Percentiles rank a stretch among this genome's conserved stretches.
Evolutionary conservation across 2,797 vertebrate species (phyloP).

Genomic region (Muraenolepis orangiensis): DNA sequence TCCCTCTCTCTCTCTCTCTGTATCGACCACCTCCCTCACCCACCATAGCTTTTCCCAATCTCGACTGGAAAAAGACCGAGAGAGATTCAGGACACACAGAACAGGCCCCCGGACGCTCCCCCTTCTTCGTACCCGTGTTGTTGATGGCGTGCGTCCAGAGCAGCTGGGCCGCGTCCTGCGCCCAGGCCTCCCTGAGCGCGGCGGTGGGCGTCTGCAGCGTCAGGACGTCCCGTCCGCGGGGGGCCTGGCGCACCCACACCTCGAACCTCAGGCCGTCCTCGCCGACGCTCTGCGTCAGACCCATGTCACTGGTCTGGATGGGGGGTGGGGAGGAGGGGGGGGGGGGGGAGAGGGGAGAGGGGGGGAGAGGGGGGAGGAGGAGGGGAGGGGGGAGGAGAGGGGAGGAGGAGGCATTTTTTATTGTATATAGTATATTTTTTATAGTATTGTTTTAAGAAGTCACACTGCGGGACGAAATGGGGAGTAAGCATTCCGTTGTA

Average conservation of each 20-base stretch:
- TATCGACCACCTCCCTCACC: no score
- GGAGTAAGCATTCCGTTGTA: no score
- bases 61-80: no score
- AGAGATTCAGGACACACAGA: no score
- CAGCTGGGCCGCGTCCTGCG: conserved; percentile 82
- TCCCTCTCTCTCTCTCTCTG: no score
- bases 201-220: conserved; percentile 77
- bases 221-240: conserved; percentile 77
- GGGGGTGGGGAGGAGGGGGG: neutral
- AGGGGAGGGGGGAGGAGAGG: neutral
- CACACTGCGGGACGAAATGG: no score
- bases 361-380: neutral
- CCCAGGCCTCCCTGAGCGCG: conserved; percentile 77
- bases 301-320: conserved; percentile 88
- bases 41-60: no score
- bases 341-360: no score
- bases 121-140: conserved; percentile 75
- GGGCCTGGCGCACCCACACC: conserved; percentile 83
- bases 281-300: conserved; percentile 84
- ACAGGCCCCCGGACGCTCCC: no score
- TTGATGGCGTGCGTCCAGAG: conserved; percentile 89
- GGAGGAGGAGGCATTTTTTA: no score
- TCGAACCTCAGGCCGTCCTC: conserved; percentile 83
- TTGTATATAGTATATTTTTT: no score
- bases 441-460: no score